A percentile compares a stretch with the other conserved stretches of the same genome.
Evolutionary conservation across 2,113 vertebrate genomes (phyloP).

Genomic region (Recurvirostra avosetta): DNA sequence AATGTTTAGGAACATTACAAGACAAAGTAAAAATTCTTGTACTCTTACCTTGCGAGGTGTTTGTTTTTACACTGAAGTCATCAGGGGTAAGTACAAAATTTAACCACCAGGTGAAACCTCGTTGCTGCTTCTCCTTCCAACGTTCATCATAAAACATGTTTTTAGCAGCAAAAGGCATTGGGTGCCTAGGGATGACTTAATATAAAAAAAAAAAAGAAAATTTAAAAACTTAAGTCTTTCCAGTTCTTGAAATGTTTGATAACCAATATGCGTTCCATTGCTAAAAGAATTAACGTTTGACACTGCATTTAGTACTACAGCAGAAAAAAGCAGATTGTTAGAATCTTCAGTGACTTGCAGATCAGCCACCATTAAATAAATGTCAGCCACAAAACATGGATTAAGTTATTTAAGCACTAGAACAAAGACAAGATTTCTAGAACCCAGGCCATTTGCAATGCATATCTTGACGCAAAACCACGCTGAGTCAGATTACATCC

Average conservation of each 20-base stretch:
- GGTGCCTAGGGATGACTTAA: conserved; percentile 89
- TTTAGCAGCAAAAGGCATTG: conserved; percentile 92
- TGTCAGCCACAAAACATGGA: not conserved
- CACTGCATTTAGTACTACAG: not conserved
- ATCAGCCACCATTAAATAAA: not conserved
- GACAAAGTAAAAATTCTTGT: not conserved
- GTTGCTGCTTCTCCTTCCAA: conserved; percentile 95
- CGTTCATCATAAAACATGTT: conserved; percentile 98
- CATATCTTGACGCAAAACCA: not conserved
- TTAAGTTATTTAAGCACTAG: not conserved
- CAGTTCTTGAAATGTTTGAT: not conserved
- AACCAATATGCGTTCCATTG: not conserved
- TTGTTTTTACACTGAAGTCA: conserved; percentile 87
- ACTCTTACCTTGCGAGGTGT: conserved; percentile 80
- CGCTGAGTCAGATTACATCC: not conserved
- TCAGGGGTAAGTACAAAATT: conserved; percentile 96
- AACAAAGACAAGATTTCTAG: not conserved
- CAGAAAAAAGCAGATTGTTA: not conserved
- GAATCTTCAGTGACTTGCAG: not conserved
- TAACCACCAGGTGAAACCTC: conserved; percentile 93
- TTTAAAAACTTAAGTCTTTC: not conserved
- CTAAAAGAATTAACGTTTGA: not conserved
- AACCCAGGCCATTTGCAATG: not conserved
- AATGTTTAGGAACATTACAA: not conserved
- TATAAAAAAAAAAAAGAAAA: not conserved